Evolutionary conservation across 2,113 vertebrate species (phyloP).

Genomic region (Thalassoma bifasciatum): DNA sequence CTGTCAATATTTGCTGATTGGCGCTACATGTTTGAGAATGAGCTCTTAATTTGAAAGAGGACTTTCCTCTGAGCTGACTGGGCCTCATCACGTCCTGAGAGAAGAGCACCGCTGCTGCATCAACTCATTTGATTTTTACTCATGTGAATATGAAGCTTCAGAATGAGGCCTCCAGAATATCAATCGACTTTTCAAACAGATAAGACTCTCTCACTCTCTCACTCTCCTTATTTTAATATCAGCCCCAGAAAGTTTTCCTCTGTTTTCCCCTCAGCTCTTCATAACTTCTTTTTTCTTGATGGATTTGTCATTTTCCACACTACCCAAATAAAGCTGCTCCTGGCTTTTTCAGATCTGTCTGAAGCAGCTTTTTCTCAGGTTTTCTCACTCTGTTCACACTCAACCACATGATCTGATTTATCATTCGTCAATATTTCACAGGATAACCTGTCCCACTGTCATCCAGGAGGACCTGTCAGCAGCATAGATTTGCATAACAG

Average conservation of each 20-base stretch:
- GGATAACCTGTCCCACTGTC: constrained; percentile 23
- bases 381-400: constrained; percentile 38
- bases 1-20: constrained; percentile 17
- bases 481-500: constrained; percentile 44
- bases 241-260: constrained; percentile 49
- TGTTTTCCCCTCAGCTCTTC: constrained; percentile 20
- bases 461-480: constrained; percentile 21
- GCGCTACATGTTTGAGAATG: constrained; percentile 7
- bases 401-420: constrained; percentile 24
- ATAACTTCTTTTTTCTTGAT: constrained; percentile 2
- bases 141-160: constrained; percentile 56
- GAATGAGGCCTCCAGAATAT: constrained; percentile 64
- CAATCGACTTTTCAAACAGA: constrained; percentile 60
- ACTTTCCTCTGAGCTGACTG: constrained; percentile 12
- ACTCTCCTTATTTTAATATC: constrained; percentile 48
- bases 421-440: constrained; percentile 48
- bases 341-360: constrained; percentile 12
- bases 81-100: constrained; percentile 44
- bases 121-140: constrained; percentile 64
- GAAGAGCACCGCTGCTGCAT: constrained; percentile 40
- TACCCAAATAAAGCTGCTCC: constrained; percentile 29
- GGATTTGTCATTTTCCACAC: constrained; percentile 19
- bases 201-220: constrained; percentile 32
- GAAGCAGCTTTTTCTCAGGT: constrained; percentile 35
- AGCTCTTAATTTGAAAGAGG: constrained; percentile 33